Conservation (phyloP, 2,797 vertebrate species). For the Triplophysa yarkandensis region DNA sequence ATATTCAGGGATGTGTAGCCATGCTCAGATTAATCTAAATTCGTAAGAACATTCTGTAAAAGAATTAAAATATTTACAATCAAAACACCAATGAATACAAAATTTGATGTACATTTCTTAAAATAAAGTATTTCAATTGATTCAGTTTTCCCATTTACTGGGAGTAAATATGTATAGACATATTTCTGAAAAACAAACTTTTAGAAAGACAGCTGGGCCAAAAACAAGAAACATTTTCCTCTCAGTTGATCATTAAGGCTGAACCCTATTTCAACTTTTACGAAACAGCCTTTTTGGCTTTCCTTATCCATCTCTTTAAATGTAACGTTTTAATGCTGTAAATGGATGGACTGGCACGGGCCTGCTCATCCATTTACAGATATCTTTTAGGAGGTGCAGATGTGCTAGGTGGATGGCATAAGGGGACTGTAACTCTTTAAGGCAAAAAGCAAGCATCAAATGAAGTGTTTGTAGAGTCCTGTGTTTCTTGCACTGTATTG, state of each 20-base stretch:
- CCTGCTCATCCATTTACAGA: conserved; percentile 30
- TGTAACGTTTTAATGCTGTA: conserved; percentile 72
- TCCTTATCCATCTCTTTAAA: conserved; percentile 56
- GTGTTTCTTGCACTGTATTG: conserved; percentile 31
- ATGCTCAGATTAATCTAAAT: neutral
- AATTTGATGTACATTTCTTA: too few species aligned
- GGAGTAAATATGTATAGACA: neutral
- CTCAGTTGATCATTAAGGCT: conserved; percentile 48
- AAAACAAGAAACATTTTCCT: conserved; percentile 41
- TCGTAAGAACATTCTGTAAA: neutral
- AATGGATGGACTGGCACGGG: conserved; percentile 74
- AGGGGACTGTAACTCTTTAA: conserved; percentile 56
- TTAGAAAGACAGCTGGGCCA: conserved; percentile 28
- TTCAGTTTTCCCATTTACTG: neutral
- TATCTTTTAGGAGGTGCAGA: conserved; percentile 44
- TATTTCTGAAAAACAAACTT: conserved; percentile 5
- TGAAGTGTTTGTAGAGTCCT: conserved; percentile 34
- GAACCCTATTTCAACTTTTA: conserved; percentile 38
- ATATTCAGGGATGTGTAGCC: neutral
- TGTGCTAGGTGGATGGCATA: conserved; percentile 67
- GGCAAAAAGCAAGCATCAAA: conserved; percentile 21
- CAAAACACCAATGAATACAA: neutral
- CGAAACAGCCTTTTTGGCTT: conserved; percentile 43
- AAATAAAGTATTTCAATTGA: too few species aligned
- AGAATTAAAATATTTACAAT: neutral